phyloP scores from a whole-genome alignment of 2,113 vertebrate genomes.

The Saimiri boliviensis region DNA sequence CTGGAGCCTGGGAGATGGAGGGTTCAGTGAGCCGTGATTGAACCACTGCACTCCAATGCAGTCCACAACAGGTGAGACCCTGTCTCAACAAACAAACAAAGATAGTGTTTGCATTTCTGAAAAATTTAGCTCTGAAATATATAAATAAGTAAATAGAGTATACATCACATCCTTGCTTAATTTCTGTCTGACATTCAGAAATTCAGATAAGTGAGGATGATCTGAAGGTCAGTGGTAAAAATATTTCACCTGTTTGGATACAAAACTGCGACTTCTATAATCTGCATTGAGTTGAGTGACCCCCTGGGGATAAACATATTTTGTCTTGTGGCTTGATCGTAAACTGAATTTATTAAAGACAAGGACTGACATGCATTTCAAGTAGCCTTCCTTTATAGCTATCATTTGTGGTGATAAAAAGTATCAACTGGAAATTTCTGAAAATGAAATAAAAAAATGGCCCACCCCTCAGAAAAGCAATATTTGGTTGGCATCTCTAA shows the following conservation, averaged over 20 bases:
- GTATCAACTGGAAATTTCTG: not conserved
- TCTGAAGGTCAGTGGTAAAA: not conserved
- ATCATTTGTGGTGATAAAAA: not conserved
- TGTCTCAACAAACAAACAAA: not conserved
- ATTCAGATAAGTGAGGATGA: not conserved
- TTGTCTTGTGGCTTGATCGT: not conserved
- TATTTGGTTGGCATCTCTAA: not conserved
- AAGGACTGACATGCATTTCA: not conserved
- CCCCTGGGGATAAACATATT: not conserved
- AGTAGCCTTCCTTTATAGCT: not conserved
- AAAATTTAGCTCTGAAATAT: not conserved
- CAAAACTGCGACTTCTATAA: not conserved
- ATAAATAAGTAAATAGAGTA: not conserved
- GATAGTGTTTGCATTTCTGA: not conserved
- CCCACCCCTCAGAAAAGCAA: not conserved
- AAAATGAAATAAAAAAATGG: conserved; percentile 5
- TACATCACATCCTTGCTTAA: not conserved
- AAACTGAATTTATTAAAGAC: not conserved
- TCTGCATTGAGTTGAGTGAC: not conserved
- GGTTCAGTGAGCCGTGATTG: too few species aligned
- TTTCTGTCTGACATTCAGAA: not conserved
- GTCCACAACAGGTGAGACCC: too few species aligned
- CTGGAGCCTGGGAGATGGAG: too few species aligned
- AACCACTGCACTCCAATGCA: too few species aligned
- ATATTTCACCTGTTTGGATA: not conserved